Evolutionary conservation across 1,140 invertebrate genomes (phyloP), one percentile per base, ranked within the genome.

Genomic region (Drosophila takahashii): DNA sequence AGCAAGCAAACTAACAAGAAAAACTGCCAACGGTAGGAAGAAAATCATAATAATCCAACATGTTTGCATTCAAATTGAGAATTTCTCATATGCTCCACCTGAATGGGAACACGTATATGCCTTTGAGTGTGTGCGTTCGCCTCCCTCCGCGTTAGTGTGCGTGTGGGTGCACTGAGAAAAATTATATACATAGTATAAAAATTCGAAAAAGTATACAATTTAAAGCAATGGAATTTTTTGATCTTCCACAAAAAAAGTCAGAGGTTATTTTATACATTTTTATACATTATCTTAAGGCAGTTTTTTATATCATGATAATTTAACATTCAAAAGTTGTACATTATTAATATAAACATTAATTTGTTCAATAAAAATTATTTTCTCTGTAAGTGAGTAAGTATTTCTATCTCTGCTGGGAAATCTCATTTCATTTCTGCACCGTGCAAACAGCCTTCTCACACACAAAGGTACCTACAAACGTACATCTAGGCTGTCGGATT

Each of bases 41-140:
- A 78, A 78, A 89, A 84, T 89, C 84, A 89, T 89, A 89, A 89
- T 89, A 89, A 89, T 89, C 84, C 84, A 74, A 77, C 83, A 89
- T 89, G 83, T 87, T 83, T 89, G 83, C 83, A 87, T 87, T 87
- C 83, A 87, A 87, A 87, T 86, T 86, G 83, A 81, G 83, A 87
- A 86, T 83, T 79, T 87, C 83, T 87, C 58, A 58, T 77, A 44
- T 72, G 64, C 48, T 45, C 39, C 58, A 76, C 58, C 59, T 75
- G 70, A 76, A 74, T 76, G 58, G 47, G 50, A 47, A 51, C 36
- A 29, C 51, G 39, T 45, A 45, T 45, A 51, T 56, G 26, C 13
- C 48, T 56, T 1, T 65, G 27, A 27, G 15, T 16, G 29, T 53
- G 34, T 59, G 47, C 26, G 42, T 75, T 27, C 60, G 48, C 26